Evolutionary conservation across 2,888 invertebrate genomes (phyloP), one percentile per base, ranked within the genome.

Genomic region (Muschampia plurimacula): DNA sequence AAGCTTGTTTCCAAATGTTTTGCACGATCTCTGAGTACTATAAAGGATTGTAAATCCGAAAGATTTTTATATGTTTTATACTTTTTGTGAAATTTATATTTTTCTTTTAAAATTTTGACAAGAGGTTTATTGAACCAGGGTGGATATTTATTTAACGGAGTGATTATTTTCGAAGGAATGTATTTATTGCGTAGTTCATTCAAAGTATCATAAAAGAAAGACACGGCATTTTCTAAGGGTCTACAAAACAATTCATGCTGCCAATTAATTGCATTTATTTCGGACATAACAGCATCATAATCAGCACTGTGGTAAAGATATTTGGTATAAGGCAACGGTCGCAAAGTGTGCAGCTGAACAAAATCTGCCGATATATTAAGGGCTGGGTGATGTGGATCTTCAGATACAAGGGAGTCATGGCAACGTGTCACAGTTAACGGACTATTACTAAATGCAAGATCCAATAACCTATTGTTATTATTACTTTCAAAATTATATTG

Each of bases 51-150:
- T 13, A 55, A 10, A 49, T 74, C 72, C 3, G 68, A 60, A 0
- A 12, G 65, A n/a, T 74, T 72, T 13, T 63, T 67, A 49, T 74
- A 74, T 10, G 13, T 63, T 69, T 74, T 72, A 32, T 55, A 72
- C 66, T 75, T 75, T 3, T 9, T 12, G 6, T 66, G 68, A 46
- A 22, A 71, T 64, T 75, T 75, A 15, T 15, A 49, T 68, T 74
- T 74, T 66, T 74, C 68, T 68, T 68, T 71, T 44, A 68, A 10
- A 12, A 66, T n/a, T 52, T 75, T 75, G 7, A 67, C 67, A 0
- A 75, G 46, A 3, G 69, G 32, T 7, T 13, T 59, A 10, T 59
- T 62, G 41, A 39, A 75, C 75, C 73, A 74, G 1, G 52, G 46
- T 6, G 74, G 69, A 46, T 71, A 71, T 68, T 60, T 68, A 0